Conservation (phyloP, 2,888 invertebrate genomes). For the Petrolisthes manimaculis region DNA sequence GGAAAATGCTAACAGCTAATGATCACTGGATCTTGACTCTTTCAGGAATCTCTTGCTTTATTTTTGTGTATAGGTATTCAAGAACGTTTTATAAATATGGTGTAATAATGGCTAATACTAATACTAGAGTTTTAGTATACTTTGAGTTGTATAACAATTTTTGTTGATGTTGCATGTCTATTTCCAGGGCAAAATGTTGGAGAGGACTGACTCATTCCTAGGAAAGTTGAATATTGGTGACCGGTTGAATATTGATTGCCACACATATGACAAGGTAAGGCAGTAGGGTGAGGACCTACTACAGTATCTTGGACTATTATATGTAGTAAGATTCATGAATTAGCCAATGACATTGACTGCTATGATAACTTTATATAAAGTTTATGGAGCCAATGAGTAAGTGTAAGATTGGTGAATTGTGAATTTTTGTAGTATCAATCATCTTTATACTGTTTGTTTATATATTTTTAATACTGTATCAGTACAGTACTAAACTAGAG, state of each 20-base stretch:
- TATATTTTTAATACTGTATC: too few relatives aligned
- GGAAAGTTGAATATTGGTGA: constrained; percentile 54
- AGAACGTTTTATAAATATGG: neutral
- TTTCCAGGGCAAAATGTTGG: constrained; percentile 54
- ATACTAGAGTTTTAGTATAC: neutral
- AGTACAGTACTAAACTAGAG: too few relatives aligned
- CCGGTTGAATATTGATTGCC: constrained; percentile 55
- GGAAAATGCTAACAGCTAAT: too few relatives aligned
- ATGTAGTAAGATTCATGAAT: too few relatives aligned
- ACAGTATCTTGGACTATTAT: too few relatives aligned
- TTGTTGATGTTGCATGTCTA: neutral
- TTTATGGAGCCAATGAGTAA: too few relatives aligned
- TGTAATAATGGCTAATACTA: neutral
- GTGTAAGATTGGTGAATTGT: too few relatives aligned
- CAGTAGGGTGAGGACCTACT: neutral
- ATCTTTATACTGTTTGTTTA: too few relatives aligned
- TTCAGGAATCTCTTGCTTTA: neutral
- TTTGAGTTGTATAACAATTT: neutral
- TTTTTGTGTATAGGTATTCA: neutral
- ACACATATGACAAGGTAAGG: constrained; percentile 60
- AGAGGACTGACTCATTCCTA: constrained; percentile 40
- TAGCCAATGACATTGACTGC: too few relatives aligned
- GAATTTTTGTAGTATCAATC: too few relatives aligned
- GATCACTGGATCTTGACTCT: too few relatives aligned
- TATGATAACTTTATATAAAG: too few relatives aligned